These are phyloP conservation scores for Pterocles burchelli DNA, from an alignment of 2,113 vertebrate species.

Conservation along the genomic window DNA sequence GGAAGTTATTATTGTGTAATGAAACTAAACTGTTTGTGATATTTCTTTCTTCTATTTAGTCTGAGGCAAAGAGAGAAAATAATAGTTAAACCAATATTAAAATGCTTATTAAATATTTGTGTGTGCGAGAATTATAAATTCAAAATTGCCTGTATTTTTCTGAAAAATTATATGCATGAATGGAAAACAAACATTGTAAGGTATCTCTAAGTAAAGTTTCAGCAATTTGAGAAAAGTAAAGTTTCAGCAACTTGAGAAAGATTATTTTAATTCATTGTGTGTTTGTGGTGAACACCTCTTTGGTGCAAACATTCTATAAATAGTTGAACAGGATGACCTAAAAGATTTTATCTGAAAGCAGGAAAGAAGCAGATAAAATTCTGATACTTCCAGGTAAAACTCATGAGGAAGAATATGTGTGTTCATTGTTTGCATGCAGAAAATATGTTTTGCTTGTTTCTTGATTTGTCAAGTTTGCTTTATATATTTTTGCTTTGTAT, in stretches of 20 bases:
- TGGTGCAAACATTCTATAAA: background rate
- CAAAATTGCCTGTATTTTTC: background rate
- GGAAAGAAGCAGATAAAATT: background rate
- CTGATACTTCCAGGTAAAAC: background rate
- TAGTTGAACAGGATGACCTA: background rate
- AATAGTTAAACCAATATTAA: background rate
- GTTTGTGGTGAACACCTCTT: background rate
- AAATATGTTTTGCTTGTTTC: background rate
- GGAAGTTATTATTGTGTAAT: background rate
- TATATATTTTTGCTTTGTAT: background rate
- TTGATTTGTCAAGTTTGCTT: background rate
- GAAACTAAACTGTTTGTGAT: background rate
- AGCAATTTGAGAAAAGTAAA: background rate
- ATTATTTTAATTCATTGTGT: background rate
- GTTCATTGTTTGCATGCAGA: background rate
- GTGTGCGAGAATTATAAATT: background rate
- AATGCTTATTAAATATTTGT: background rate
- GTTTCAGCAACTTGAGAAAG: background rate
- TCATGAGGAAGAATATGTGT: background rate
- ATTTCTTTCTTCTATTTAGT: background rate
- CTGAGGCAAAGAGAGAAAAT: background rate
- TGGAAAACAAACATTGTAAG: background rate
- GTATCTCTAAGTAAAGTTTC: background rate
- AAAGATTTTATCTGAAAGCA: background rate
- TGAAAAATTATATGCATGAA: background rate